phyloP scores from a whole-genome alignment of 2,888 invertebrate species.

The Cataglyphis rosenhaueri region DNA sequence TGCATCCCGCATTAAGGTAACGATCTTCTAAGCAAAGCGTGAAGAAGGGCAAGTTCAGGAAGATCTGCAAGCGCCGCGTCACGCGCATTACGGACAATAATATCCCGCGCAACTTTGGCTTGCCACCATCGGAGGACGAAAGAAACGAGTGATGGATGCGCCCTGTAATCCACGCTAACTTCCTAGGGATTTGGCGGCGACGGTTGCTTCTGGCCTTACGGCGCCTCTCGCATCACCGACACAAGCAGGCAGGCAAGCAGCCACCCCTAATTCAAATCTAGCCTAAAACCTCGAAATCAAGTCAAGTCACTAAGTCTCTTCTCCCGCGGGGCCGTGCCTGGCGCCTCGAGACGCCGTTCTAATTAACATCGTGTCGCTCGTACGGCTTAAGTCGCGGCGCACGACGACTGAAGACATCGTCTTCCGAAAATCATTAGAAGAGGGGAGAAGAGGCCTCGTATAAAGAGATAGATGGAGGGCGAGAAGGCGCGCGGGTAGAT shows the following conservation, averaged over 20 bases:
- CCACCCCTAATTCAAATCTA: conserved; percentile 78
- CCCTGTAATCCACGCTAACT: conserved; percentile 84
- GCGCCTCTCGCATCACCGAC: conserved; percentile 58
- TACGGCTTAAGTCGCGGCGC: conserved; percentile 67
- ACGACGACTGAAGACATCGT: conserved; percentile 64
- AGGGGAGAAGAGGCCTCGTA: conserved; percentile 20
- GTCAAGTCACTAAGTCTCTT: conserved; percentile 84
- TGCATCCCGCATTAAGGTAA: conserved; percentile 7
- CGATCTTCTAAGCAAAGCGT: conserved; percentile 20
- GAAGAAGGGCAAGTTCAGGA: conserved; percentile 25
- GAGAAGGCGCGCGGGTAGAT: conserved; percentile 29
- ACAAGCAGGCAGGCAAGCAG: conserved; percentile 56
- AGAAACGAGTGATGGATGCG: conserved; percentile 85
- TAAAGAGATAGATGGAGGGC: conserved; percentile 37
- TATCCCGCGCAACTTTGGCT: conserved; percentile 23
- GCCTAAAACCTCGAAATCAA: conserved; percentile 84
- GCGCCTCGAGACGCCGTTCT: conserved; percentile 80
- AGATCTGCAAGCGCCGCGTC: conserved; percentile 37
- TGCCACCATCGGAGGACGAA: conserved; percentile 68
- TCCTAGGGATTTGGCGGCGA: conserved; percentile 83
- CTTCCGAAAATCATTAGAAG: conserved; percentile 80
- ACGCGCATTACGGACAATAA: conserved; percentile 52
- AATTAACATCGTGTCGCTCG: conserved; percentile 85
- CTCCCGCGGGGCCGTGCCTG: conserved; percentile 60
- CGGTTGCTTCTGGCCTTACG: conserved; percentile 62